Evolutionary conservation across 2,797 vertebrate genomes (phyloP).

Genomic region (Paratrypauchen microcephalus): DNA sequence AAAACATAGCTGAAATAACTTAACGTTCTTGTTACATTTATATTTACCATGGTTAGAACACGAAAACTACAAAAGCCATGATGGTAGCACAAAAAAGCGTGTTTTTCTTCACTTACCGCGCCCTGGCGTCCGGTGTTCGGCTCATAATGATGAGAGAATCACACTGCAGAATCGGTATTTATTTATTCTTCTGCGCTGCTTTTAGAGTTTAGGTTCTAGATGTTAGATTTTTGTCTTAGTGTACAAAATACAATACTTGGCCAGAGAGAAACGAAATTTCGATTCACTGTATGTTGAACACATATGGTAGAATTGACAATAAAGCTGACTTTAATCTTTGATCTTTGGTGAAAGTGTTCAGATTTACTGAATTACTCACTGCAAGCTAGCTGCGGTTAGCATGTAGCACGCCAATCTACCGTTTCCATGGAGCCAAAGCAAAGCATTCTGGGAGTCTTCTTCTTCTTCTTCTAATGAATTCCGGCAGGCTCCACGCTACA

Average conservation of each 20-base stretch:
- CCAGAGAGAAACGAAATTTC: too few species aligned
- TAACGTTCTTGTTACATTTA: too few species aligned
- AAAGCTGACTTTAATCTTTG: too few species aligned
- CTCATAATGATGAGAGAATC: slow-evolving; percentile 55
- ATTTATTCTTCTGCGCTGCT: too few species aligned
- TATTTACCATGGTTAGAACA: background rate
- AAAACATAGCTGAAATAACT: background rate
- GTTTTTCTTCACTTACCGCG: slow-evolving; percentile 63
- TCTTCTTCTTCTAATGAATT: background rate
- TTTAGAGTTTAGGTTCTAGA: too few species aligned
- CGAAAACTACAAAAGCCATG: background rate
- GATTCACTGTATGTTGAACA: too few species aligned
- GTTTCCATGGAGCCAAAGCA: slow-evolving; percentile 69
- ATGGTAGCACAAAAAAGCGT: background rate
- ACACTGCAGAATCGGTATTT: too few species aligned
- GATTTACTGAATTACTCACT: background rate
- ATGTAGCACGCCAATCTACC: slow-evolving; percentile 39
- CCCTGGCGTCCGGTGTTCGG: slow-evolving; percentile 74
- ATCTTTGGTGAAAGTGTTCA: background rate
- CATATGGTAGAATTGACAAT: too few species aligned
- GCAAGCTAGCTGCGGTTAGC: slow-evolving; percentile 12
- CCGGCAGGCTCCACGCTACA: background rate
- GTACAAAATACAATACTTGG: too few species aligned
- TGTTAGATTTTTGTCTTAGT: too few species aligned
- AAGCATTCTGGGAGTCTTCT: slow-evolving; percentile 56